phyloP scores from a whole-genome alignment of 2,888 invertebrate species.

The Limnephilus rhombicus region DNA sequence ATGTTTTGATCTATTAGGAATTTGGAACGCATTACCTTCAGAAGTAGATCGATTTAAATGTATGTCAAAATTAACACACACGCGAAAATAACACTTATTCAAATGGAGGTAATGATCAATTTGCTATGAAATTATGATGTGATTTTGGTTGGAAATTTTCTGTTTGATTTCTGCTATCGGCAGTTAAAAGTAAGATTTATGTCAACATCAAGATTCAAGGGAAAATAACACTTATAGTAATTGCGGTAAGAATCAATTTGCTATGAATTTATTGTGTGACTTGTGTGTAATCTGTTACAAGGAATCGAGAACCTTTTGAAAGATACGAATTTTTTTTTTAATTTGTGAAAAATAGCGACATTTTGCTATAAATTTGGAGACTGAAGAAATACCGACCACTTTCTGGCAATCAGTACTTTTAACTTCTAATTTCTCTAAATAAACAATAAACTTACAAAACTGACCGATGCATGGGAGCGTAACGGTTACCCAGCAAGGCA shows the following conservation, averaged over 20 bases:
- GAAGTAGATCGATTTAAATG: not conserved
- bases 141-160: not conserved
- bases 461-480: too few species aligned
- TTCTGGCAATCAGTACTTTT: too few species aligned
- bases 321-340: too few species aligned
- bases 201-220: not conserved
- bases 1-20: not conserved
- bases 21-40: not conserved
- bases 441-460: too few species aligned
- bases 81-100: not conserved
- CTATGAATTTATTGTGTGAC: not conserved
- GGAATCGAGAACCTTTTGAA: too few species aligned
- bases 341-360: too few species aligned
- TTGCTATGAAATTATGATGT: not conserved
- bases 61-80: not conserved
- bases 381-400: too few species aligned
- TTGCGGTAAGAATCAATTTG: not conserved
- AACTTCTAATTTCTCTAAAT: too few species aligned
- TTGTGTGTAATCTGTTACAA: not conserved
- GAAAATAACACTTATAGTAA: not conserved
- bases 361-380: too few species aligned
- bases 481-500: too few species aligned
- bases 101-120: not conserved
- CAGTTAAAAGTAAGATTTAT: not conserved
- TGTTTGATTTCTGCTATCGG: not conserved